phyloP scores from a whole-genome alignment of 2,888 invertebrate genomes.

The Nomada goodeniana region DNA sequence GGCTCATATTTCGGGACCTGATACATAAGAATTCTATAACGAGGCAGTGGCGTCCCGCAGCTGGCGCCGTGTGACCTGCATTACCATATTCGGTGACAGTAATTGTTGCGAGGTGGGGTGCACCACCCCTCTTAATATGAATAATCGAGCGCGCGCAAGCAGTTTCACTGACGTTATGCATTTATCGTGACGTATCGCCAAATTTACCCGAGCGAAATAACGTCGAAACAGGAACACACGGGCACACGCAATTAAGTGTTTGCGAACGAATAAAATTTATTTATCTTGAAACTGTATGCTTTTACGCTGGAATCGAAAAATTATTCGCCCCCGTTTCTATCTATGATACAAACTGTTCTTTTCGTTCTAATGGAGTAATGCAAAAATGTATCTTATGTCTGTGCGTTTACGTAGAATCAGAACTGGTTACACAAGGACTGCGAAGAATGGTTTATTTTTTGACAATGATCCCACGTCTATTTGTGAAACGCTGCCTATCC shows the following conservation, averaged over 20 bases:
- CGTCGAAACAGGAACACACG: not conserved
- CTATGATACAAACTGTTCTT: not conserved
- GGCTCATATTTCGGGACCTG: constrained; percentile 52
- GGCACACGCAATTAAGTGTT: not conserved
- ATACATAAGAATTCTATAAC: constrained; percentile 64
- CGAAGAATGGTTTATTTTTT: constrained; percentile 71
- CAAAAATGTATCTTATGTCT: too few relatives aligned
- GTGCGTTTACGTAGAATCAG: constrained; percentile 51
- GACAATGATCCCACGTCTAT: constrained; percentile 72
- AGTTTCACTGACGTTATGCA: not conserved
- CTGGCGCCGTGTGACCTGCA: constrained; percentile 28
- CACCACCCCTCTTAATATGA: too few relatives aligned
- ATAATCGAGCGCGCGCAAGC: too few relatives aligned
- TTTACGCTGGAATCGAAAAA: not conserved
- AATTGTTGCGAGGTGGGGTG: constrained; percentile 21
- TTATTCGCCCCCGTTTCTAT: not conserved
- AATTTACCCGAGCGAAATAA: not conserved
- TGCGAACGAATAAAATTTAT: not conserved
- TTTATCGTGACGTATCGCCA: not conserved
- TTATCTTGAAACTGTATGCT: too few relatives aligned
- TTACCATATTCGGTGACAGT: constrained; percentile 46
- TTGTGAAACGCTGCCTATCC: constrained; percentile 69
- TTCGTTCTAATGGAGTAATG: too few relatives aligned
- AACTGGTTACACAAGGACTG: not conserved
- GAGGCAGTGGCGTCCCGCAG: constrained; percentile 31